These are phyloP conservation scores for Eupsilia transversa DNA, from an alignment of 2,888 invertebrate species.

Conservation along the genomic window DNA sequence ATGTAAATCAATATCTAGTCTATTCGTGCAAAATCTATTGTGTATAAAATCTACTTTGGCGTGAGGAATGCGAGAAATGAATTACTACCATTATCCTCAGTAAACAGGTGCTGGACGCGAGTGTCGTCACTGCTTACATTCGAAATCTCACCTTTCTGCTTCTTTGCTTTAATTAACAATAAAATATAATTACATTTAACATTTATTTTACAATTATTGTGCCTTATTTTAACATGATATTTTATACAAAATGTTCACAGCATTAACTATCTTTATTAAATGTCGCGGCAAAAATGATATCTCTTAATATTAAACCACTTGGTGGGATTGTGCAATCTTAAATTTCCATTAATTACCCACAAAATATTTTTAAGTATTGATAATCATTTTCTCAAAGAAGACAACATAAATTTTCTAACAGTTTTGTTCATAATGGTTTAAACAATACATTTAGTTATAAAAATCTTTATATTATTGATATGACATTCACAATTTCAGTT, in stretches of 20 bases:
- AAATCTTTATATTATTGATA: slow-evolving; percentile 27
- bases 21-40: slow-evolving; percentile 56
- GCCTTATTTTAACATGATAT: slow-evolving; percentile 55
- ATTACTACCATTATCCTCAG: slow-evolving; percentile 84
- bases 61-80: slow-evolving; percentile 62
- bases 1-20: slow-evolving; percentile 43
- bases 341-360: slow-evolving; percentile 11
- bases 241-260: slow-evolving; percentile 45
- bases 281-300: slow-evolving; percentile 57
- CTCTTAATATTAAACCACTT: slow-evolving; percentile 46
- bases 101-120: slow-evolving; percentile 78
- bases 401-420: slow-evolving; percentile 21
- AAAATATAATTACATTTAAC: slow-evolving; percentile 68
- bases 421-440: background rate
- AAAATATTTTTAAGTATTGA: slow-evolving; percentile 2
- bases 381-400: slow-evolving; percentile 14
- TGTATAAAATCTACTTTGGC: slow-evolving; percentile 54
- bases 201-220: slow-evolving; percentile 48
- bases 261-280: slow-evolving; percentile 42
- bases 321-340: slow-evolving; percentile 11
- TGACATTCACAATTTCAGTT: slow-evolving; percentile 30
- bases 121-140: slow-evolving; percentile 81
- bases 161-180: slow-evolving; percentile 88
- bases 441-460: slow-evolving; percentile 6
- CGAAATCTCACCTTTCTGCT: slow-evolving; percentile 85